Evolutionary conservation across 2,113 vertebrate genomes (phyloP).

Genomic region (Phalacrocorax aristotelis): DNA sequence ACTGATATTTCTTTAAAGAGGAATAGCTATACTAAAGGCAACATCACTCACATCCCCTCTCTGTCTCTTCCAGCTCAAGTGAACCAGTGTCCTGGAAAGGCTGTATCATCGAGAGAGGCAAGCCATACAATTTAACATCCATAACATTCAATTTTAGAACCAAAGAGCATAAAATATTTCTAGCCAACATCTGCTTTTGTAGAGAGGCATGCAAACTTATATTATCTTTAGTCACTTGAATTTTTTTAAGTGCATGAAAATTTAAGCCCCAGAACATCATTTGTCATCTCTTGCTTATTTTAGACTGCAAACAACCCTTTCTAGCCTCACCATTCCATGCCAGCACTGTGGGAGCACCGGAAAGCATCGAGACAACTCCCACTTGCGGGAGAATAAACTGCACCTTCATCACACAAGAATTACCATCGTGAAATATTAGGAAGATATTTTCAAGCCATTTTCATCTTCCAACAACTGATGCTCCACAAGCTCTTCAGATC

Average conservation of each 20-base stretch:
- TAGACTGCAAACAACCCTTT: background rate
- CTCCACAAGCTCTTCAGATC: background rate
- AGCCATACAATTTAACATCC: background rate
- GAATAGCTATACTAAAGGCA: background rate
- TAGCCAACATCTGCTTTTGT: background rate
- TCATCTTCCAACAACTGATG: background rate
- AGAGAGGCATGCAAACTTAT: background rate
- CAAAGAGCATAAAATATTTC: slow-evolving; percentile 12
- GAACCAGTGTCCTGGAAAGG: background rate
- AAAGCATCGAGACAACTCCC: background rate
- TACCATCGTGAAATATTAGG: background rate
- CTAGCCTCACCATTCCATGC: background rate
- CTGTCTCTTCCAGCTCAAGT: background rate
- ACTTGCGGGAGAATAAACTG: background rate
- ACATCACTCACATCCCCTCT: background rate
- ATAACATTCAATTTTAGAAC: slow-evolving; percentile 13
- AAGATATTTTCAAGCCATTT: background rate
- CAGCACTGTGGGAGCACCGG: background rate
- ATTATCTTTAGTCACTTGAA: background rate
- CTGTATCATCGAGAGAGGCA: background rate
- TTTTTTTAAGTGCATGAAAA: slow-evolving; percentile 2
- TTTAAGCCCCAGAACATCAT: background rate
- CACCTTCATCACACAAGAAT: background rate
- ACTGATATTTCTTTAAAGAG: background rate
- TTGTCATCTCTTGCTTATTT: background rate